A percentile compares a stretch with the other conserved stretches of the same genome.
phyloP scores from a whole-genome alignment of 1,140 invertebrate species.

The Sitobion miscanthi region DNA sequence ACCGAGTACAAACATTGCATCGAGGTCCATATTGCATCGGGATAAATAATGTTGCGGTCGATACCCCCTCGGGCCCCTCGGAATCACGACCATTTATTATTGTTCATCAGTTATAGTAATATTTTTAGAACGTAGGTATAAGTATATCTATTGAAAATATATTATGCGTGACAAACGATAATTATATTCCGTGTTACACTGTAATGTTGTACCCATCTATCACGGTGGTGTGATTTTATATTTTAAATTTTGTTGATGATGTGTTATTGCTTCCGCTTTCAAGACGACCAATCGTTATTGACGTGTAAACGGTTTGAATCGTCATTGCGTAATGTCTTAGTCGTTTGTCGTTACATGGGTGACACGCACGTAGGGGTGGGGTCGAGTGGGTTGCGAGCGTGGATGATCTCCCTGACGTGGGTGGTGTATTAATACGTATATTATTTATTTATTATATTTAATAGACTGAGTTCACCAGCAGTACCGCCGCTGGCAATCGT shows the following conservation, averaged over 20 bases:
- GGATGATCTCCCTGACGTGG: no score
- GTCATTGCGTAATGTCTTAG: neutral
- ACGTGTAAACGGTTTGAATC: neutral
- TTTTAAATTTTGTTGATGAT: no score
- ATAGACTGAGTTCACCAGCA: no score
- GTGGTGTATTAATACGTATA: no score
- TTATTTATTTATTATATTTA: no score
- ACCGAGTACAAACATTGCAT: neutral
- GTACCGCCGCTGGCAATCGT: no score
- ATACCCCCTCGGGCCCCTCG: no score
- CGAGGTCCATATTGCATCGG: no score
- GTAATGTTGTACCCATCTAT: neutral
- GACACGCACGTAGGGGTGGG: neutral
- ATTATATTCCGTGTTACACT: neutral
- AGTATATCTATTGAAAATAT: neutral
- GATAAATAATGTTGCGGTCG: no score
- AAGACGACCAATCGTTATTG: neutral
- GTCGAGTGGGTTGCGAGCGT: neutral
- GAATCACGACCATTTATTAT: no score
- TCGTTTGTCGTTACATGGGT: neutral
- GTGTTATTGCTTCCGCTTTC: neutral
- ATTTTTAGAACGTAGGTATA: no score
- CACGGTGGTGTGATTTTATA: neutral
- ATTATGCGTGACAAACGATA: neutral
- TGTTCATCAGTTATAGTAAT: neutral